phyloP scores from a whole-genome alignment of 2,797 vertebrate genomes.

The Coccyzus lansbergi region DNA sequence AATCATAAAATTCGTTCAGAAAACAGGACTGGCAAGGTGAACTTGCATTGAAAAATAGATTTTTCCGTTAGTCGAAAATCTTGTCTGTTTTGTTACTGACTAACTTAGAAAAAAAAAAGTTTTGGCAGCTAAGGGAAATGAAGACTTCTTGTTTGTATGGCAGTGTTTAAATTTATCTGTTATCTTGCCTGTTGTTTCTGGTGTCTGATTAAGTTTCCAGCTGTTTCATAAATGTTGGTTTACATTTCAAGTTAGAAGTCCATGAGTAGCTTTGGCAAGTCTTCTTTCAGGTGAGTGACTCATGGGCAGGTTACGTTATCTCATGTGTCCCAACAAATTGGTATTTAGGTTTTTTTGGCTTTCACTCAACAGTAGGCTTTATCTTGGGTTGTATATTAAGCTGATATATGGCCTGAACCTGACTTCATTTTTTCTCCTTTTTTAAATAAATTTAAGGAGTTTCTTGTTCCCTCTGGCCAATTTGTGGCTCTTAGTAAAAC shows the following conservation, averaged over 20 bases:
- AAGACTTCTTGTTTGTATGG: background rate
- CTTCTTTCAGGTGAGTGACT: conserved; percentile 84
- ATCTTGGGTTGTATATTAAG: background rate
- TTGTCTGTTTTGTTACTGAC: background rate
- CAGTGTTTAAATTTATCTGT: background rate
- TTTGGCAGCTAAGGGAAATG: background rate
- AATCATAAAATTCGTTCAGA: background rate
- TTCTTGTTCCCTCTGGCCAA: background rate
- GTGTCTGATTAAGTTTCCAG: background rate
- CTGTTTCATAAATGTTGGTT: conserved; percentile 65
- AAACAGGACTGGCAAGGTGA: conserved; percentile 1
- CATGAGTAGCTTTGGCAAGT: conserved; percentile 80
- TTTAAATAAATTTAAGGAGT: background rate
- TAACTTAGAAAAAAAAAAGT: background rate
- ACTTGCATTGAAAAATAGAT: background rate
- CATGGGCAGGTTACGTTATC: background rate
- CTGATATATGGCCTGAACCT: background rate
- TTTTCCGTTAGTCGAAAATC: background rate
- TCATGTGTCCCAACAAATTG: background rate
- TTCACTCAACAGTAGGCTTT: background rate
- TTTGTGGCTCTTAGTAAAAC: background rate
- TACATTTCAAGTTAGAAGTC: conserved; percentile 78
- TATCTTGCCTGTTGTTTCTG: background rate
- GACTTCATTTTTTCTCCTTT: background rate
- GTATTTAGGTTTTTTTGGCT: background rate